Base-by-base conservation (phyloP, 2,113 vertebrate species). In the Fulmarus glacialis region DNA sequence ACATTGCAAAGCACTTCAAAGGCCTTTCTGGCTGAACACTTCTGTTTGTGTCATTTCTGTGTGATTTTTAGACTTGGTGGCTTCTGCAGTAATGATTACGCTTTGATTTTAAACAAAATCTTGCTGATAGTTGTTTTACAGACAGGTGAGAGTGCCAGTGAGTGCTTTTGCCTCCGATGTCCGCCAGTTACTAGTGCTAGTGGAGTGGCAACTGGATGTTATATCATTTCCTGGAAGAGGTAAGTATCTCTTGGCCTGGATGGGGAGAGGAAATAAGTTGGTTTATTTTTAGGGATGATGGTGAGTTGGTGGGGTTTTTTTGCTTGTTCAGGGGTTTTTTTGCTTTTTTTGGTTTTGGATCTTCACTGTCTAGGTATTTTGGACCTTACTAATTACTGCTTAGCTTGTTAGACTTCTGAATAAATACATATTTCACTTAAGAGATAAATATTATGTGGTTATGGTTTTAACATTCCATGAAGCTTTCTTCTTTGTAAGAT, bases 171-270 rank as follows among this genome's bases (percentile, higher is more conserved):
- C 92, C 99, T 99, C 79, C 98, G 97, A 20, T 99, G 99, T 94
- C 99, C 99, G 12, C 97, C 99, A 7, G 79, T 97, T 80, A 97
- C 96, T 62, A 98, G 94, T 67, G 97, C 93, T 58, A 98, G 95
- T 91, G 99, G 99, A 32, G 98, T 99, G 68, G 98, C 99, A 29
- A 99, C 99, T 16, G 99, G 99, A 47, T 98, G 98, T 94, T 99
- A 99, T 45, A 12, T 98, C 38, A 97, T 99, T 87, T 99, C 98
- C 67, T 99, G 99, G 99, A 99, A 99, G 96, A 99, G 99, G 99
- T 99, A 91, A 80, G 68, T 36, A 42, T 60, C 15, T 52, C 15
- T 34, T 67, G 22, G 38, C 29, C n/a, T 50, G 17, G 30, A 20
- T 43, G 36, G 27, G 11, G 20, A 56, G 34, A 74, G 7, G 38